phyloP scores from a whole-genome alignment of 2,888 invertebrate species.

The Drosophila macrospina region DNA sequence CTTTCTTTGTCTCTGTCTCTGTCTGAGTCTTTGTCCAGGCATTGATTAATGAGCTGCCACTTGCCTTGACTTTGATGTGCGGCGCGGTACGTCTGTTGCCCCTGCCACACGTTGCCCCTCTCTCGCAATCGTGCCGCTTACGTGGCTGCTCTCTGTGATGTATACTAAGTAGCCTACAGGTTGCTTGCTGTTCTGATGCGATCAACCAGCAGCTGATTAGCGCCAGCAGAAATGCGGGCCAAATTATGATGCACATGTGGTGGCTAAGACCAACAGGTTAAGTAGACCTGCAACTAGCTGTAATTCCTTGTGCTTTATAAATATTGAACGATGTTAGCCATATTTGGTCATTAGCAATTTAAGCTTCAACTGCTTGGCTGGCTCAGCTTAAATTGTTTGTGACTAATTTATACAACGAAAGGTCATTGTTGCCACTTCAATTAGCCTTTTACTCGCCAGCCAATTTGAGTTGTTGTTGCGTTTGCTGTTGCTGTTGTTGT shows the following conservation, averaged over 20 bases:
- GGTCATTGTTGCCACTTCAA: conserved; percentile 81
- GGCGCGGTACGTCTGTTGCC: conserved; percentile 31
- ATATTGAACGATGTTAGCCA: conserved; percentile 46
- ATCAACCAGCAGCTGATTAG: conserved; percentile 60
- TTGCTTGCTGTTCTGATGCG: conserved; percentile 36
- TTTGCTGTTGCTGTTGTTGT: conserved; percentile 33
- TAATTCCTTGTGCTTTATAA: conserved; percentile 13
- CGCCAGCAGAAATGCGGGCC: conserved; percentile 14
- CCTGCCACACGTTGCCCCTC: conserved; percentile 14
- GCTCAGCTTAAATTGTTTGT: conserved; percentile 61
- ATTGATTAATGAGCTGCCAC: conserved; percentile 72
- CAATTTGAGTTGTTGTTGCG: conserved; percentile 21
- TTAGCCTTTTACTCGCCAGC: conserved; percentile 61
- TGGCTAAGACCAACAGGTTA: conserved; percentile 9
- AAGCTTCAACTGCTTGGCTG: conserved; percentile 36
- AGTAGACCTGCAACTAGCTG: background rate
- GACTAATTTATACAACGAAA: conserved; percentile 76
- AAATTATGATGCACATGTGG: background rate
- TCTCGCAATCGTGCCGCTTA: conserved; percentile 33
- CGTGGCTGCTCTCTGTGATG: conserved; percentile 11
- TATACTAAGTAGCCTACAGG: conserved; percentile 38
- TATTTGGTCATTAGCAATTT: conserved; percentile 64
- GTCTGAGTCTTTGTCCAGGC: no score
- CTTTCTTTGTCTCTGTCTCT: conserved; percentile 71
- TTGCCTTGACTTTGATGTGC: conserved; percentile 65